Percentiles rank a stretch among this genome's conserved stretches.
Evolutionary conservation across 2,113 vertebrate species (phyloP).

Genomic region (Mormyrus lacerda): DNA sequence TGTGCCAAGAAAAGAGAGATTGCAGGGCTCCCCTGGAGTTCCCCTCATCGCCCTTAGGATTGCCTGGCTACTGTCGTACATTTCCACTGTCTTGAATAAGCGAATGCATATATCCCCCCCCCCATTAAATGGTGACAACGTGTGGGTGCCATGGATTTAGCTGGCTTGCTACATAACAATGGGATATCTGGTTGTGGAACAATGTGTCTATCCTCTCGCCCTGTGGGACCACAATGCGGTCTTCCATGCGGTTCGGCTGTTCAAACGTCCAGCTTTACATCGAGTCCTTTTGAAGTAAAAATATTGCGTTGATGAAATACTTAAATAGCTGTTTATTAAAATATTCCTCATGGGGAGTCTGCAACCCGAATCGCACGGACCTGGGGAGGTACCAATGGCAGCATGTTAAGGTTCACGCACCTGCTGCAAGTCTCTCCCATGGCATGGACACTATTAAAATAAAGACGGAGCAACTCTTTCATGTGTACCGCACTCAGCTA

Average conservation of each 20-base stretch:
- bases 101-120: not conserved
- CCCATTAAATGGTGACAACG: not conserved
- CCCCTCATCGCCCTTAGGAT: not conserved
- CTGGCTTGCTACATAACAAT: not conserved
- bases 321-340: not conserved
- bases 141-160: not conserved
- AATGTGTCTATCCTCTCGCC: not conserved
- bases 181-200: not conserved
- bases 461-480: not conserved
- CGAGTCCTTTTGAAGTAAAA: not conserved
- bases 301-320: not conserved
- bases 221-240: not conserved
- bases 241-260: not conserved
- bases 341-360: not conserved
- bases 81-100: not conserved
- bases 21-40: slow-evolving; percentile 2
- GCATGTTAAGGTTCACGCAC: not conserved
- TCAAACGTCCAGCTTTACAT: not conserved
- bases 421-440: not conserved
- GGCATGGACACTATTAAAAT: not conserved
- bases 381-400: not conserved
- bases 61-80: not conserved
- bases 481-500: not conserved
- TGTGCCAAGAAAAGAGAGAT: not conserved
- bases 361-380: not conserved